Evolutionary conservation across 1,140 invertebrate genomes (phyloP).

Genomic region (Sitophilus oryzae): DNA sequence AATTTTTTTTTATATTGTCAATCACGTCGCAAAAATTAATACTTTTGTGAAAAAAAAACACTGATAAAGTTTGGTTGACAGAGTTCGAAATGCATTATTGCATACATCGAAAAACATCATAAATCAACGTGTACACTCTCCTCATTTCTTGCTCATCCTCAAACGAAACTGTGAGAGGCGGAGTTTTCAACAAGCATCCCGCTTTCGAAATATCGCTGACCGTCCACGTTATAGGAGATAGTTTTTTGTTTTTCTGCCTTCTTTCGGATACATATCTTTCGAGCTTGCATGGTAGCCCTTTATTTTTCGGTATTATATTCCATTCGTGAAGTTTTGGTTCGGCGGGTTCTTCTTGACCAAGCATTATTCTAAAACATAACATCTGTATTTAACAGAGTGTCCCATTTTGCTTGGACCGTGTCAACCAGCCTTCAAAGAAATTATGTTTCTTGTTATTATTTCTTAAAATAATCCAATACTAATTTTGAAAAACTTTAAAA

Average conservation of each 20-base stretch:
- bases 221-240: slow-evolving; percentile 44
- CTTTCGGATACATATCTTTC: not conserved
- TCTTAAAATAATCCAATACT: too few relatives aligned
- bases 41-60: too few relatives aligned
- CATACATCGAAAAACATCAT: slow-evolving; percentile 74
- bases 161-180: slow-evolving; percentile 49
- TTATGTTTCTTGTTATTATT: too few relatives aligned
- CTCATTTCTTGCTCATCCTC: slow-evolving; percentile 71
- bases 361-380: slow-evolving; percentile 16
- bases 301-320: slow-evolving; percentile 36
- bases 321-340: slow-evolving; percentile 36
- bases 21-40: too few relatives aligned
- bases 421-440: too few relatives aligned
- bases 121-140: slow-evolving; percentile 67
- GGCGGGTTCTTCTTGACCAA: slow-evolving; percentile 17
- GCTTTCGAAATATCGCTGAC: slow-evolving; percentile 54
- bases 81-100: too few relatives aligned
- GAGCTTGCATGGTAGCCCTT: slow-evolving; percentile 19
- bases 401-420: too few relatives aligned
- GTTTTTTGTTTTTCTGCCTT: slow-evolving; percentile 13
- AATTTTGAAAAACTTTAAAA: too few relatives aligned
- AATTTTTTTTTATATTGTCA: too few relatives aligned
- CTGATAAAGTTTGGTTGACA: slow-evolving; percentile 21
- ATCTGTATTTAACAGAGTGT: too few relatives aligned
- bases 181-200: slow-evolving; percentile 51